Percentiles rank a stretch among this genome's conserved stretches.
These are phyloP conservation scores for Drosophila niveifrons DNA, from an alignment of 2,888 invertebrate species.

Conservation along the genomic window DNA sequence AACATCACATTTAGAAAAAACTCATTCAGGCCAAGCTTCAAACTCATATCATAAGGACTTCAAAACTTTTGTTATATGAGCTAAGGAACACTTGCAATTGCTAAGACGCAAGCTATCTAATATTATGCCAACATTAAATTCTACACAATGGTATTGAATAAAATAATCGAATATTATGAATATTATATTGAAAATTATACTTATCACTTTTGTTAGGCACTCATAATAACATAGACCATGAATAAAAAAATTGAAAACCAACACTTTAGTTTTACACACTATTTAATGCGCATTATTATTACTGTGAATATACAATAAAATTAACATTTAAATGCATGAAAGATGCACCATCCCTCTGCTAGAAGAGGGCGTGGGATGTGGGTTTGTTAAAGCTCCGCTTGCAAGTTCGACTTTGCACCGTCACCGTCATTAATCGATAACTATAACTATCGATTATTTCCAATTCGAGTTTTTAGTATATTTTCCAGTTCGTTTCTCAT, in stretches of 20 bases:
- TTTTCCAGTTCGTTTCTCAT: not conserved
- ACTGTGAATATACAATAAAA: slow-evolving; percentile 77
- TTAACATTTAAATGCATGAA: slow-evolving; percentile 79
- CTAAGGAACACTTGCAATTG: no score
- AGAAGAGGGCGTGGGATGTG: slow-evolving; percentile 10
- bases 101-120: no score
- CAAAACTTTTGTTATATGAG: no score
- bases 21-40: no score
- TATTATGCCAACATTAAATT: no score
- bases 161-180: no score
- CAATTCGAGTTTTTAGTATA: not conserved
- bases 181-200: not conserved
- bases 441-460: not conserved
- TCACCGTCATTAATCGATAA: not conserved
- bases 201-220: not conserved
- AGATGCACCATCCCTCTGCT: slow-evolving; percentile 46
- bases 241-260: slow-evolving; percentile 23
- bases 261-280: slow-evolving; percentile 61
- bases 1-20: no score
- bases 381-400: slow-evolving; percentile 12
- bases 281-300: slow-evolving; percentile 68
- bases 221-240: slow-evolving; percentile 22
- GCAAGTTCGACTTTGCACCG: not conserved
- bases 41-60: no score
- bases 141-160: no score